Evolutionary conservation across 2,113 vertebrate genomes (phyloP), one percentile per base, ranked within the genome.

Genomic region (Lasiurus borealis): DNA sequence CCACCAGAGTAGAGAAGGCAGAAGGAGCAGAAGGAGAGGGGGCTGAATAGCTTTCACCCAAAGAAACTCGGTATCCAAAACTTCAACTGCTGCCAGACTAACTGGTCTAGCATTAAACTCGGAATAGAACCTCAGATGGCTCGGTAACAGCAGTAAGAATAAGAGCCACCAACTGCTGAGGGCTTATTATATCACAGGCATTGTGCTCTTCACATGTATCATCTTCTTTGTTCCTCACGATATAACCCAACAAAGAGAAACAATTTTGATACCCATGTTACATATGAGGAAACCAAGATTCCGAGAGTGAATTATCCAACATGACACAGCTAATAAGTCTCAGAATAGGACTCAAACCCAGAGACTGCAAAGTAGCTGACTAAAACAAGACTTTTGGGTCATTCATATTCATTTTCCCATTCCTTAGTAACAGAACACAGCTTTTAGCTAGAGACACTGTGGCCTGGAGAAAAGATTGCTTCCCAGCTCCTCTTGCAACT

Each of bases 11-110:
- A 93, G 21, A 34, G 92, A 27, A 78, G 36, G 85, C 10, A 90
- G 83, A 46, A 92, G 93, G 77, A 90, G 23, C 87, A 94, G 72
- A 89, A 13, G 7, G 36, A 72, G 62, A 85, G 92, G 80, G 68
- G 91, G 89, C 73, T 91, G 84, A 62, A 77, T 18, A 95, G 83
- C 91, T 86, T 93, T 54, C 76, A 93, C 80, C 5, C 76, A 54
- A 88, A 92, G 76, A 96, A 93, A 90, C 52, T 75, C 90, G 50
- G 52, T 71, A 57, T 81, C 57, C 86, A 94, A 91, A 95, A 94
- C 54, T 69, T 93, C 89, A 78, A 54, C 71, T 72, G 93, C 85
- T 96, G 91, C 76, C 95, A 96, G 95, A 94, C 91, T 93, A 48
- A 85, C 73, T 59, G 89, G 86, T 80, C 73, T 95, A 34, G 80